Evolutionary conservation across 2,888 invertebrate species (phyloP).

Genomic region (Pycnomerus fuliginosus): DNA sequence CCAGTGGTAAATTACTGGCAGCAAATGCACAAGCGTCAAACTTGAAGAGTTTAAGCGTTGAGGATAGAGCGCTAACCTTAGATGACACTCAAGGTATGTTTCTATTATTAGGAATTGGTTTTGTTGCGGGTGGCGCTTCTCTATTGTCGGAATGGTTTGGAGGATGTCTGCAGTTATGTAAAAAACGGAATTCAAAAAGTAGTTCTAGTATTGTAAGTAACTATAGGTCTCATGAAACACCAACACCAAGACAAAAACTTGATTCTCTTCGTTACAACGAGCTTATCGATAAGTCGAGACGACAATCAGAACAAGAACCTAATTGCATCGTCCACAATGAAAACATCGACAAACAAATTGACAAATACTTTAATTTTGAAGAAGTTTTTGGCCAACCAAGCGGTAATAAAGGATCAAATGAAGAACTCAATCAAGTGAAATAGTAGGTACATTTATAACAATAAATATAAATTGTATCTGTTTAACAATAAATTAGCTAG

Average conservation of each 20-base stretch:
- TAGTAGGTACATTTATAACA: conserved; percentile 6
- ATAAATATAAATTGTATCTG: conserved; percentile 1
- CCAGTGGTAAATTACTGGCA: conserved; percentile 63
- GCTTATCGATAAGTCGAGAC: background rate
- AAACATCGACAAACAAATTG: conserved; percentile 34
- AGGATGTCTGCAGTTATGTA: conserved; percentile 64
- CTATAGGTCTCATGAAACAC: conserved; percentile 41
- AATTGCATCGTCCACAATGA: too few species aligned
- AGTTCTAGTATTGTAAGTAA: conserved; percentile 43
- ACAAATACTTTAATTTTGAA: conserved; percentile 39
- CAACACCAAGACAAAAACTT: conserved; percentile 40
- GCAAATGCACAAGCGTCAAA: conserved; percentile 50
- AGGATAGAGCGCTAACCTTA: conserved; percentile 72
- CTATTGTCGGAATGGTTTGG: conserved; percentile 71
- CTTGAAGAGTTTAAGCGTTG: conserved; percentile 55
- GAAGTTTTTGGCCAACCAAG: conserved; percentile 37
- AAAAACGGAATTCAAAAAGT: conserved; percentile 35
- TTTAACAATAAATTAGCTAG: conserved; percentile 2
- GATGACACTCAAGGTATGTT: conserved; percentile 85
- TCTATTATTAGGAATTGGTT: conserved; percentile 69
- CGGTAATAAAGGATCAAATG: conserved; percentile 8
- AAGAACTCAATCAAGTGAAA: conserved; percentile 3
- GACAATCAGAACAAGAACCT: background rate
- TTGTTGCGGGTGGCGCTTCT: conserved; percentile 62
- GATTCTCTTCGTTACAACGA: conserved; percentile 30